phyloP scores from a whole-genome alignment of 2,113 vertebrate genomes.

The Bombycilla garrulus region DNA sequence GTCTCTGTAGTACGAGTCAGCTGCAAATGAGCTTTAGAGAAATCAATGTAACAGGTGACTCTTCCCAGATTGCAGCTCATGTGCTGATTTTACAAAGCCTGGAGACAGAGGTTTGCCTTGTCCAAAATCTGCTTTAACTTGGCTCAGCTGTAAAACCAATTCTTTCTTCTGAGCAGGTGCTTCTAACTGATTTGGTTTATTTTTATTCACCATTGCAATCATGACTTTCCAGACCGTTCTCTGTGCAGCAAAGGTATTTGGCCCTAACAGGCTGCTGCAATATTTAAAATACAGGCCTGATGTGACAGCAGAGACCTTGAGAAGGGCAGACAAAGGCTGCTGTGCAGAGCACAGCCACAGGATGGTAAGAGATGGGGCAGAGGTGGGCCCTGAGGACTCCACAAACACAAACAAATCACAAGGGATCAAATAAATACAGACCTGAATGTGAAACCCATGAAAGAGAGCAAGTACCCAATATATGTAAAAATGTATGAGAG shows the following conservation, averaged over 20 bases:
- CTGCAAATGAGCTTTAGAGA: neutral
- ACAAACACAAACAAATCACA: neutral
- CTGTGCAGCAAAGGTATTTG: neutral
- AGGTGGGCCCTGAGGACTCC: neutral
- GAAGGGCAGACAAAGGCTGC: neutral
- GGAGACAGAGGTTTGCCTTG: rapidly evolving
- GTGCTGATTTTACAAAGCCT: neutral
- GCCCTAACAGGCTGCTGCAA: neutral
- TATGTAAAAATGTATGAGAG: neutral
- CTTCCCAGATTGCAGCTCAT: neutral
- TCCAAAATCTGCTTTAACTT: neutral
- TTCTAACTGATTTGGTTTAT: neutral
- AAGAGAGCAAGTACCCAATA: neutral
- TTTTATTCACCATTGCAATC: neutral
- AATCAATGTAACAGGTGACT: neutral
- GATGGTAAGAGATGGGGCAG: neutral
- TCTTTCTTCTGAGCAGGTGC: neutral
- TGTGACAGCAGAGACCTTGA: neutral
- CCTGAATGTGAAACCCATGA: neutral
- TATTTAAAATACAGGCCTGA: neutral
- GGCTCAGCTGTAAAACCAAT: neutral
- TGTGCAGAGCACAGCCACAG: neutral
- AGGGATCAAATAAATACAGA: neutral
- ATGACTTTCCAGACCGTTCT: neutral
- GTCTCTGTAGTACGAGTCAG: neutral